These are phyloP conservation scores for Microcebus jonahi DNA, from an alignment of 2,113 vertebrate species.

Conservation along the genomic window DNA sequence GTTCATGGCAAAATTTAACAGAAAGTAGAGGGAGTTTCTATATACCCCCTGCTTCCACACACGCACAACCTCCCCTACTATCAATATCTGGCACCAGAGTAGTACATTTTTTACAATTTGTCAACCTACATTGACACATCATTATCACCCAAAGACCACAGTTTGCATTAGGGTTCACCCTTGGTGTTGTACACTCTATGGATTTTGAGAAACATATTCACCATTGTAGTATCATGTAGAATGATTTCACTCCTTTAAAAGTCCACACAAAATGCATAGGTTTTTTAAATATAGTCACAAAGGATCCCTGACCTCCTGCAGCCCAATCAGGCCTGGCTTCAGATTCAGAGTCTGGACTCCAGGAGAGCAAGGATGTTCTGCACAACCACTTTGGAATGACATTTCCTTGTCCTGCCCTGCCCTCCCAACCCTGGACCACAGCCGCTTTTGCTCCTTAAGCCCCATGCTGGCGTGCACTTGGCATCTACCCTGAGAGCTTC, in stretches of 20 bases:
- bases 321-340: too few relatives aligned
- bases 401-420: background rate
- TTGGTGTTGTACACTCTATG: background rate
- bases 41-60: background rate
- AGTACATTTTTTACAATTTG: background rate
- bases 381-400: background rate
- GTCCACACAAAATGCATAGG: background rate
- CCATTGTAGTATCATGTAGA: background rate
- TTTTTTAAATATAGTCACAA: background rate
- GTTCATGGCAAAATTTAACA: background rate
- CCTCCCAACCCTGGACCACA: background rate
- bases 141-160: background rate
- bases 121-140: background rate
- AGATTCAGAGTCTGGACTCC: background rate
- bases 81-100: background rate
- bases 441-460: background rate
- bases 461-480: background rate
- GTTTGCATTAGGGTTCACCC: background rate
- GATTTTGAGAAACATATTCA: background rate
- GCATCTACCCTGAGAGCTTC: background rate
- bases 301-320: background rate
- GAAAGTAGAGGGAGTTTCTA: background rate
- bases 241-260: background rate
- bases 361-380: background rate
- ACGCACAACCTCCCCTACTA: background rate